Percentiles rank a stretch among this genome's conserved stretches.
phyloP scores from a whole-genome alignment of 1,140 invertebrate species.

The Coelopa frigida region DNA sequence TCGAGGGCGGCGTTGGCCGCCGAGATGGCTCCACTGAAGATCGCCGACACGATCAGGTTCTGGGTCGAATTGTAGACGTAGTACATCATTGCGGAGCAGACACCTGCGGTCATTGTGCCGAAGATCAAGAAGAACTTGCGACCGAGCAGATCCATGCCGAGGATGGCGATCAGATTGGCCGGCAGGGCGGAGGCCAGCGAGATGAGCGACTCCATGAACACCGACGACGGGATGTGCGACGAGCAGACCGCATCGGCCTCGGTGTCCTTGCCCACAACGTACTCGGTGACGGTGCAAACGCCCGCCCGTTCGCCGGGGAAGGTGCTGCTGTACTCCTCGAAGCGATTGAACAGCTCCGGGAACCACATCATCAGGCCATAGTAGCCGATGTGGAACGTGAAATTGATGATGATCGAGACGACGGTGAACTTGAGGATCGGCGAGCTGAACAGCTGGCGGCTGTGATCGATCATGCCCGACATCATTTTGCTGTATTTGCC shows the following conservation, averaged over 20 bases:
- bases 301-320: slow-evolving; percentile 54
- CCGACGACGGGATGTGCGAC: slow-evolving; percentile 63
- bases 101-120: slow-evolving; percentile 76
- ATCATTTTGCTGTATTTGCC: slow-evolving; percentile 63
- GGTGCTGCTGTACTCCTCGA: slow-evolving; percentile 64
- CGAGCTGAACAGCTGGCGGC: slow-evolving; percentile 67
- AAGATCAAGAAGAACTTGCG: slow-evolving; percentile 84
- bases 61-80: slow-evolving; percentile 74
- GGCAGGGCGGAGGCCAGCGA: slow-evolving; percentile 77
- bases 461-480: slow-evolving; percentile 68
- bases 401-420: slow-evolving; percentile 78
- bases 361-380: slow-evolving; percentile 91
- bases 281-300: slow-evolving; percentile 69
- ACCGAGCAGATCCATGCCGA: slow-evolving; percentile 70
- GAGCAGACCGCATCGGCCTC: slow-evolving; percentile 55
- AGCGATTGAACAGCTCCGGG: slow-evolving; percentile 79
- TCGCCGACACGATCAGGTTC: slow-evolving; percentile 73
- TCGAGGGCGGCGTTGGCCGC: slow-evolving; percentile 82
- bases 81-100: slow-evolving; percentile 77
- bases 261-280: slow-evolving; percentile 59
- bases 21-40: slow-evolving; percentile 80
- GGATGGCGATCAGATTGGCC: slow-evolving; percentile 73
- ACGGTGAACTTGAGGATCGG: slow-evolving; percentile 73
- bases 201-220: slow-evolving; percentile 79
- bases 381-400: slow-evolving; percentile 83